A percentile compares a stretch with the other conserved stretches of the same genome.
phyloP scores from a whole-genome alignment of 1,140 invertebrate species.

The Octopus bimaculoides region DNA sequence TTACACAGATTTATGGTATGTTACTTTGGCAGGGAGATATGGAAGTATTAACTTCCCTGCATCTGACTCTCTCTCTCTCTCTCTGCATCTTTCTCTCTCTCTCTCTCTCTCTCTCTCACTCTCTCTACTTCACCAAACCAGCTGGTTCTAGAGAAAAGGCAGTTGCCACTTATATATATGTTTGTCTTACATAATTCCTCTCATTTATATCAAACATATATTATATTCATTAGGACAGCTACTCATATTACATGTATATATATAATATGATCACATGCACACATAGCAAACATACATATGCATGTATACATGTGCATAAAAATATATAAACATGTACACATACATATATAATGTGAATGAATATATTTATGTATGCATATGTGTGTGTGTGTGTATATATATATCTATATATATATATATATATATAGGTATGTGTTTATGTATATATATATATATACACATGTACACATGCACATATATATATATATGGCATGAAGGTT shows the following conservation, averaged over 20 bases:
- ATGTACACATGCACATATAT: background rate
- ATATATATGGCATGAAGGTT: background rate
- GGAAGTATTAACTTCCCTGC: no score
- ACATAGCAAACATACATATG: background rate
- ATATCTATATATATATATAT: background rate
- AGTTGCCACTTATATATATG: no score
- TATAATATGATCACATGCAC: background rate
- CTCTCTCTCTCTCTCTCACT: no score
- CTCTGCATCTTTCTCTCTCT: no score
- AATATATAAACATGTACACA: background rate
- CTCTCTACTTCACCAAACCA: no score
- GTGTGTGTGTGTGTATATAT: background rate
- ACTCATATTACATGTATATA: background rate
- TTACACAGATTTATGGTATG: no score
- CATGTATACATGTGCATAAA: background rate
- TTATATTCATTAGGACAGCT: background rate
- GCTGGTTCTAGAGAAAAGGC: no score
- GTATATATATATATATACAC: background rate
- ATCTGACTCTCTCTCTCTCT: no score
- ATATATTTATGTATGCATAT: constrained; percentile 4
- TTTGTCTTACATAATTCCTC: no score
- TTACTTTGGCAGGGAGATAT: no score
- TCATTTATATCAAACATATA: background rate
- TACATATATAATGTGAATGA: background rate
- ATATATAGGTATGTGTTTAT: background rate